Percentiles rank a stretch among this genome's conserved stretches.
Conservation (phyloP, 1,140 invertebrate genomes). For the Agrypnia vestita region DNA sequence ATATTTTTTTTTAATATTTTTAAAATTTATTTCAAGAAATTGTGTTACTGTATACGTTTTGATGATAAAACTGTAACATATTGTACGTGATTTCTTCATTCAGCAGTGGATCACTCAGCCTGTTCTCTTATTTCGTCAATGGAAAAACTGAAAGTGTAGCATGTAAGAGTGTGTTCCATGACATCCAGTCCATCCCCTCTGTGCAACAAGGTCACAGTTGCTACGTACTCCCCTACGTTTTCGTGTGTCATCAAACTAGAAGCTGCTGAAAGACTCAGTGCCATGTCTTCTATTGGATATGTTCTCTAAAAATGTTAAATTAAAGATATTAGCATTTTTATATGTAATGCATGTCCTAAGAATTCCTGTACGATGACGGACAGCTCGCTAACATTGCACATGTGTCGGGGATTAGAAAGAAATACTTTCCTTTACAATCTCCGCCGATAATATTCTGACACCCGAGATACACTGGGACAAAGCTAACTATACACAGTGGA, state of each 20-base stretch:
- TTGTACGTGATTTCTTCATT: no score
- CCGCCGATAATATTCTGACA: no score
- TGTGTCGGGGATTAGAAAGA: no score
- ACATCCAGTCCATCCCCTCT: conserved; percentile 54
- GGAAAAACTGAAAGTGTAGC: conserved; percentile 48
- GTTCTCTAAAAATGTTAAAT: conserved; percentile 13
- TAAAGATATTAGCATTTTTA: not conserved
- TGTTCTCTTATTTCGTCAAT: conserved; percentile 53
- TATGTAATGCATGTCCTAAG: not conserved
- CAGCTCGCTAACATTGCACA: no score
- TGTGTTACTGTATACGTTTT: no score
- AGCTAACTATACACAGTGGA: no score
- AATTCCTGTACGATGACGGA: no score
- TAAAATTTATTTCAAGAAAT: no score
- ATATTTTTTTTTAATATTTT: no score
- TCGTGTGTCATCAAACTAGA: conserved; percentile 54
- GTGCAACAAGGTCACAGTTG: conserved; percentile 36
- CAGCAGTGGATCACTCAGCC: not conserved
- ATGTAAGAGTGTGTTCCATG: conserved; percentile 48
- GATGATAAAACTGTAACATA: no score
- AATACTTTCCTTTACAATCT: no score
- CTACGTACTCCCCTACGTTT: conserved; percentile 54
- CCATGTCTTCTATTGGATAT: conserved; percentile 9
- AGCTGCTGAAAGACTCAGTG: conserved; percentile 45
- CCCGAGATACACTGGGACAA: no score